Evolutionary conservation across 1,140 invertebrate genomes (phyloP), one percentile per base, ranked within the genome.

Genomic region (Leptopilina clavipes): DNA sequence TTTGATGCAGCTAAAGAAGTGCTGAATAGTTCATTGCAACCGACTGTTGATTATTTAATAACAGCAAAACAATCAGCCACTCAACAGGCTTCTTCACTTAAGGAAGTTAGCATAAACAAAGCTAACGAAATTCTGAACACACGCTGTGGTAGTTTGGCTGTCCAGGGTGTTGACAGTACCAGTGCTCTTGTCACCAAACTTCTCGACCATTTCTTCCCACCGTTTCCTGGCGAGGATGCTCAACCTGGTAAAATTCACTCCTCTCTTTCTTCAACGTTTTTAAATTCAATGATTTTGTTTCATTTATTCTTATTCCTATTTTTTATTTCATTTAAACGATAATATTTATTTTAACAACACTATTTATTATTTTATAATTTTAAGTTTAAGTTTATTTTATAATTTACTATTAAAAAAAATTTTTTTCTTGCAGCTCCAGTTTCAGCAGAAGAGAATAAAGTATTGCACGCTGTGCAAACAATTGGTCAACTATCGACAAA

Each of bases 401-500:
- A n/a, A n/a, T n/a, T n/a, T n/a, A n/a, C n/a, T n/a, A n/a, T n/a
- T n/a, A n/a, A n/a, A n/a, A n/a, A n/a, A n/a, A n/a, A n/a, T n/a
- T n/a, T n/a, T n/a, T n/a, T n/a, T n/a, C n/a, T 87, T 91, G 37
- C 80, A 93, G 93, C 85, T 79, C 92, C 92, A 80, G 90, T 93
- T 80, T 90, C 92, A 52, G 92, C 92, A 52, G 92, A 91, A 76
- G 92, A 91, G 79, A 94, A 95, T 86, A 94, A 94, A 87, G 93
- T 94, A 17, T 82, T 94, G 72, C 94, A 94, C 86, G 92, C 94
- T 0, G 92, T 94, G 22, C 94, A 95, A 89, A 94, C 94, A 0
- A 93, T 95, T 59, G 93, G 94, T n/a, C 91, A 94, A 52, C 89
- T 95, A 74, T 94, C 94, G 72, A 91, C 93, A 14, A 94, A 95